Evolutionary conservation across 2,113 vertebrate genomes (phyloP), one percentile per base, ranked within the genome.

Genomic region (Alligator sinensis): DNA sequence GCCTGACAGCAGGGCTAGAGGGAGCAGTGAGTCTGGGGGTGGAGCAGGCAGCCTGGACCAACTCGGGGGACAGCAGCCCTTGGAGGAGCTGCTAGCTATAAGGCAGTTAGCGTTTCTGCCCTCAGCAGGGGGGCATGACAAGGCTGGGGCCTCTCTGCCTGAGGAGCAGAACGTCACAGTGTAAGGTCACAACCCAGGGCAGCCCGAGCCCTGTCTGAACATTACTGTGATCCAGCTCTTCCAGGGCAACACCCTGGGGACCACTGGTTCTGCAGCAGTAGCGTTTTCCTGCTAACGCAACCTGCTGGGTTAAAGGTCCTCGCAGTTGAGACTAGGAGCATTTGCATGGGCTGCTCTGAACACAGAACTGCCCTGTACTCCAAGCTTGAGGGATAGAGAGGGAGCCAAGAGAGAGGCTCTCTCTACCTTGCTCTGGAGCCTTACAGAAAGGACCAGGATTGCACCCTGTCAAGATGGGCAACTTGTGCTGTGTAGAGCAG

Each of bases 331-430:
- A 62, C 63, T 87, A 80, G 91, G 90, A 83, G 91, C 75, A 83
- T 68, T 10, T 66, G 83, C 78, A 54, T 0, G 0, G 17, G 54
- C 5, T 70, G 0, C 0, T 64, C 4, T 90, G 84, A 59, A 80
- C 3, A 9, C 47, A 5, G 1, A 1, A 19, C 13, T 55, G 60
- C 25, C 60, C 84, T 77, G 70, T 25, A 47, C 28, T 47, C 80
- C 30, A 74, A 89, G 61, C 55, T 34, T 12, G 5, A 3, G 21
- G n/a, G 79, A n/a, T 59, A 24, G 11, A 80, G 27, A 0, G 0
- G 57, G 28, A 77, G 12, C n/a, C 12, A 59, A 24, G 77, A 79
- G 59, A 17, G 80, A 77, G 79, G 74, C 64, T 94, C 76, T 22
- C 77, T 11, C 14, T 57, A 87, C 0, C 3, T 58, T 58, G 25